Percentiles rank a stretch among this genome's conserved stretches.
Evolutionary conservation across 2,113 vertebrate species (phyloP).

Genomic region (Calyptommatus sinebrachiatus): DNA sequence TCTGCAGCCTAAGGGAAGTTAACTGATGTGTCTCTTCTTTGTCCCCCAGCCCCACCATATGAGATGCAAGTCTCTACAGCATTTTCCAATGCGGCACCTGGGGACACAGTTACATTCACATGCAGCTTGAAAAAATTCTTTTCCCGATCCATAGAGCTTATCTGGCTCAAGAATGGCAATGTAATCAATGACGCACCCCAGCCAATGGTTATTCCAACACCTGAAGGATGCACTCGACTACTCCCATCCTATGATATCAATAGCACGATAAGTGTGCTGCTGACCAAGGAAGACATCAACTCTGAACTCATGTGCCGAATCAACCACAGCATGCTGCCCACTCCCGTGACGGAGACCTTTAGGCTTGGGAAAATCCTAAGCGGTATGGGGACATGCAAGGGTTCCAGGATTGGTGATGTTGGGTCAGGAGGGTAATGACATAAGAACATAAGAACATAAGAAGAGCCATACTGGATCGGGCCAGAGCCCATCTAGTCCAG

Average conservation of each 20-base stretch:
- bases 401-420: neutral
- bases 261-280: neutral
- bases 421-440: neutral
- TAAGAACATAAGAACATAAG: too few relatives aligned
- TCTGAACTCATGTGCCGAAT: neutral
- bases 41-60: too few relatives aligned
- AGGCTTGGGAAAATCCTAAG: slow-evolving; percentile 11
- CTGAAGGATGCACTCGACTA: neutral
- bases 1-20: too few relatives aligned
- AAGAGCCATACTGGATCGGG: too few relatives aligned
- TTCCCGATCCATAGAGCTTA: too few relatives aligned
- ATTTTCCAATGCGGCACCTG: too few relatives aligned
- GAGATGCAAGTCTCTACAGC: too few relatives aligned
- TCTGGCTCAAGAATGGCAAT: too few relatives aligned
- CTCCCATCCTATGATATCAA: neutral
- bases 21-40: too few relatives aligned
- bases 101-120: too few relatives aligned
- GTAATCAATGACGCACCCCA: neutral
- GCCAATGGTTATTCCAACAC: neutral
- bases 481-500: too few relatives aligned
- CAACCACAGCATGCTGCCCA: neutral
- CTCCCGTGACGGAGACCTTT: accelerated
- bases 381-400: slow-evolving; percentile 34
- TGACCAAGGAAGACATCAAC: neutral
- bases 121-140: too few relatives aligned